Conservation (phyloP, 2,888 invertebrate species). For the Mesorhabditis belari region DNA sequence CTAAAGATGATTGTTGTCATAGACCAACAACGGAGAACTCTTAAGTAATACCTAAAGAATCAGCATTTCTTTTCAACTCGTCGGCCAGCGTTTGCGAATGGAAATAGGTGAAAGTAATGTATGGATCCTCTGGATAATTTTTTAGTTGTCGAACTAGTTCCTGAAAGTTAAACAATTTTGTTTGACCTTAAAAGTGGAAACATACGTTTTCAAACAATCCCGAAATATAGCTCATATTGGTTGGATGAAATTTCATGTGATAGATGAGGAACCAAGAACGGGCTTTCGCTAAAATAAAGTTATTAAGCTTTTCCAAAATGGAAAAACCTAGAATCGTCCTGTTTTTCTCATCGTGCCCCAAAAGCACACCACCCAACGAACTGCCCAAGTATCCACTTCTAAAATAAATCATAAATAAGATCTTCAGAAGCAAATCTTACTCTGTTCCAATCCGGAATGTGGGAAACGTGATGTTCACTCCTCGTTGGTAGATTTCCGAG, state of each 20-base stretch:
- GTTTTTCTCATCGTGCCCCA: constrained; percentile 33
- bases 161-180: constrained; percentile 28
- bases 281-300: constrained; percentile 33
- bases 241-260: constrained; percentile 50
- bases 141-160: constrained; percentile 35
- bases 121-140: constrained; percentile 39
- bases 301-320: background rate
- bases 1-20: constrained; percentile 4
- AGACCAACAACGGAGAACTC: no score
- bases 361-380: constrained; percentile 46
- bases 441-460: constrained; percentile 46
- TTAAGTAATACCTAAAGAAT: constrained; percentile 58
- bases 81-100: constrained; percentile 75
- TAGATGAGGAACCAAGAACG: constrained; percentile 52
- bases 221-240: constrained; percentile 45
- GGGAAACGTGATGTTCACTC: constrained; percentile 50
- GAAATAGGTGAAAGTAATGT: constrained; percentile 49
- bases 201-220: constrained; percentile 50
- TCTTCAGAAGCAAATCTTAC: constrained; percentile 12
- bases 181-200: background rate
- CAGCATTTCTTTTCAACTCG: constrained; percentile 83
- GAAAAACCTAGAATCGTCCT: constrained; percentile 19
- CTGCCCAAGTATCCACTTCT: constrained; percentile 49
- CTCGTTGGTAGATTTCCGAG: constrained; percentile 44
- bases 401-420: constrained; percentile 6